phyloP scores from a whole-genome alignment of 2,797 vertebrate genomes.

The Paguma larvata region DNA sequence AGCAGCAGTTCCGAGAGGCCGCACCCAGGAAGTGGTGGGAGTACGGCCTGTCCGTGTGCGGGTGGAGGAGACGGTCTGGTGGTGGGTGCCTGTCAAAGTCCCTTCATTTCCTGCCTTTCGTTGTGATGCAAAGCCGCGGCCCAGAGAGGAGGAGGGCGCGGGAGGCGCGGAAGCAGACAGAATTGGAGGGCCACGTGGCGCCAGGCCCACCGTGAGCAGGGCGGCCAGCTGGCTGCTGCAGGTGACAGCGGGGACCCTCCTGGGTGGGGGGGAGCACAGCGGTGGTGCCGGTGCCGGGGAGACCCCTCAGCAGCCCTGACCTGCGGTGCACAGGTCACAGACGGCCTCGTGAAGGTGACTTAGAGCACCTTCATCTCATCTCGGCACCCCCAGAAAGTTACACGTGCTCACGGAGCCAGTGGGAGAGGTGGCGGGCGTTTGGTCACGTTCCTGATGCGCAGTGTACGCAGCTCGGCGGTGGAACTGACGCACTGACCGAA shows the following conservation, averaged over 20 bases:
- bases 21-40: too few species aligned
- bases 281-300: too few species aligned
- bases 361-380: neutral
- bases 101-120: neutral
- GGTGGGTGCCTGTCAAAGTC: neutral
- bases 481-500: fast-evolving
- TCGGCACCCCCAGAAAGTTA: neutral
- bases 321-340: neutral
- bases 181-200: fast-evolving
- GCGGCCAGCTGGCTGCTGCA: neutral
- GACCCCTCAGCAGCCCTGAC: neutral
- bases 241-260: fast-evolving
- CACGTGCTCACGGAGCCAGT: too few species aligned
- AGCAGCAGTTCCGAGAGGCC: neutral
- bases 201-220: neutral
- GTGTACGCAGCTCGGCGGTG: fast-evolving
- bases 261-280: neutral
- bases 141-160: neutral
- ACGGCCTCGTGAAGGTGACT: neutral
- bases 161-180: neutral
- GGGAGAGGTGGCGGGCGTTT: neutral
- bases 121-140: neutral
- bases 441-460: fast-evolving
- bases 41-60: too few species aligned
- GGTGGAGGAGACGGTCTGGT: neutral